Evolutionary conservation across 2,113 vertebrate species (phyloP).

Genomic region (Burhinus oedicnemus): DNA sequence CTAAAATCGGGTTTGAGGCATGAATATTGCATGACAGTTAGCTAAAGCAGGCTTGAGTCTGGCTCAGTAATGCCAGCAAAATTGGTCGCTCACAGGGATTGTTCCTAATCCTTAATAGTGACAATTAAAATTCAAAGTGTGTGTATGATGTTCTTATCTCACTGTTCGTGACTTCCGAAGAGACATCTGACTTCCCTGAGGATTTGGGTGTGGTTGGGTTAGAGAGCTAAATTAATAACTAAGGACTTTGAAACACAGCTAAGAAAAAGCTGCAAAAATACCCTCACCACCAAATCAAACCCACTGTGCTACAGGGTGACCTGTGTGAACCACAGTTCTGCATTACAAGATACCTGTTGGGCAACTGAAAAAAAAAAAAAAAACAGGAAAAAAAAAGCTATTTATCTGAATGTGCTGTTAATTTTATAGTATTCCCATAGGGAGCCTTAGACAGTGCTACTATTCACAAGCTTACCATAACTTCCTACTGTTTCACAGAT

Average conservation of each 20-base stretch:
- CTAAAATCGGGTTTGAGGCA: neutral
- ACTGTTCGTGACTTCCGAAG: neutral
- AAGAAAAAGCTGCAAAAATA: neutral
- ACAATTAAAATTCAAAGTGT: neutral
- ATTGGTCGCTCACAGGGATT: neutral
- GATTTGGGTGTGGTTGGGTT: neutral
- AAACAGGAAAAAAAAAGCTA: neutral
- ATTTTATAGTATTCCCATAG: constrained; percentile 26
- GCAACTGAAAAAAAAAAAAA: neutral
- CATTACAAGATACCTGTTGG: neutral
- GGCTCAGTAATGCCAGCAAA: neutral
- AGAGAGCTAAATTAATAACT: neutral
- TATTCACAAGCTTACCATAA: constrained; percentile 18
- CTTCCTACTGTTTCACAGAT: constrained; percentile 41
- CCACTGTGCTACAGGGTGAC: neutral
- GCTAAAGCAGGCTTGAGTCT: neutral
- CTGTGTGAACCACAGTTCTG: neutral
- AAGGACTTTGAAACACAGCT: neutral
- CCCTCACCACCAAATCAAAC: neutral
- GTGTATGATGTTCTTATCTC: neutral
- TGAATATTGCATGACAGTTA: neutral
- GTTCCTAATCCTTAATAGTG: neutral
- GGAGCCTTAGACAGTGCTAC: constrained; percentile 25
- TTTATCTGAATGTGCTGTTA: constrained; percentile 44
- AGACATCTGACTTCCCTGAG: neutral